Evolutionary conservation across 2,888 invertebrate genomes (phyloP).

Genomic region (Scaptomyza tumidula): DNA sequence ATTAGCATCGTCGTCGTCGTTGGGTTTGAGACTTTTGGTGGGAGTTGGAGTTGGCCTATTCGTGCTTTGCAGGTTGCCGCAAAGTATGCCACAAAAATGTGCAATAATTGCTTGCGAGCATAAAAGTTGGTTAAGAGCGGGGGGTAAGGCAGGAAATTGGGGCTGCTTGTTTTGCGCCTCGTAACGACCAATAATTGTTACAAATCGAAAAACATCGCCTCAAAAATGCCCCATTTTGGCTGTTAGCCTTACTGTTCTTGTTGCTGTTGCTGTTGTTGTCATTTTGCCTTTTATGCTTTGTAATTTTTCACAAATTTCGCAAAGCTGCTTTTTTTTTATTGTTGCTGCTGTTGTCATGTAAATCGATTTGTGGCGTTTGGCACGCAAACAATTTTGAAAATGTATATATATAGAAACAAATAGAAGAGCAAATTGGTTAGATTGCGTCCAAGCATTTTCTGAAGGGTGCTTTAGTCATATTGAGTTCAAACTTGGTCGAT

Average conservation of each 20-base stretch:
- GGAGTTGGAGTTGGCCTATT: slow-evolving; percentile 9
- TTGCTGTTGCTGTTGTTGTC: slow-evolving; percentile 42
- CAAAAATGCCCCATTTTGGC: slow-evolving; percentile 42
- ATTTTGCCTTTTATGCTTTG: slow-evolving; percentile 52
- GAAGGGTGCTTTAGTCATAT: slow-evolving; percentile 53
- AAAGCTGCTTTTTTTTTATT: slow-evolving; percentile 28
- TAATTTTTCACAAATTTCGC: slow-evolving; percentile 64
- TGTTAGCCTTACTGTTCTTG: slow-evolving; percentile 11
- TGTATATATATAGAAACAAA: slow-evolving; percentile 30
- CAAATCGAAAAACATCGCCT: slow-evolving; percentile 65
- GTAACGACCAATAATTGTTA: slow-evolving; percentile 69
- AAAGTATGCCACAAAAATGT: slow-evolving; percentile 64
- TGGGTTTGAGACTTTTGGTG: neutral
- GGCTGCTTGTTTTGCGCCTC: slow-evolving; percentile 51
- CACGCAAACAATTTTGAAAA: slow-evolving; percentile 49
- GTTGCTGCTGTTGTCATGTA: slow-evolving; percentile 31
- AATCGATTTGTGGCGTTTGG: slow-evolving; percentile 71
- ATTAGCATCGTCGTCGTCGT: slow-evolving; percentile 41
- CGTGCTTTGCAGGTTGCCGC: slow-evolving; percentile 49
- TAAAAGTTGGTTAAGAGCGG: too few relatives aligned
- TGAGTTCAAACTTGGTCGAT: slow-evolving; percentile 5
- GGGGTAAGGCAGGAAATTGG: slow-evolving; percentile 55
- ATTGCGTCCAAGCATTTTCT: slow-evolving; percentile 40
- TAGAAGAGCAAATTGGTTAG: slow-evolving; percentile 48
- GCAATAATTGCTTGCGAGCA: slow-evolving; percentile 55